Base-by-base conservation (phyloP, 2,797 vertebrate genomes). In the Microchirus variegatus region DNA sequence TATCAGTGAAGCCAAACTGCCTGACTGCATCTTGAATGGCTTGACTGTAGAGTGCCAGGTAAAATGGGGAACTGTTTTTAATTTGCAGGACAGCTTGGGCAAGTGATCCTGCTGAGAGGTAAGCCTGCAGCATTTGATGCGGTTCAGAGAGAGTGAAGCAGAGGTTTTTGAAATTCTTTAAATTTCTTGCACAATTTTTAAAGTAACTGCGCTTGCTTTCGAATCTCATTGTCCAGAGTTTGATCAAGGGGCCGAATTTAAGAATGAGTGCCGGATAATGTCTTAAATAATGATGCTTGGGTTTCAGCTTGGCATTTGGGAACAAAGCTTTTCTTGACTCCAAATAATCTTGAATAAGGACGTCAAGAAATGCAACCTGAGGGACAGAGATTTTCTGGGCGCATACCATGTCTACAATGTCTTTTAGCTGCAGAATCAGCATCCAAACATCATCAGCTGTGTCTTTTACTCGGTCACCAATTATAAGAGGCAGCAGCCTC, bases 401-500 rank as follows among this genome's bases (percentile, higher is more conserved):
- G 22, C 31, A 44, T 11, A 52, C 11, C 17, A 46, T 5, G 14
- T 59, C 43, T n/a, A 53, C 22, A 26, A 14, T 59, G 3, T 53
- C 43, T 53, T 54, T 48, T 1, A 60, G 44, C 2, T 59, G 55
- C 5, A 67, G 6, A 10, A 43, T 43, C 16, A 67, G 49, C 9
- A 48, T 37, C 51, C 22, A 49, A 0, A 54, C 50, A 14, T 63
- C 9, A 63, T 58, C 53, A 1, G 10, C 2, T 51, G 16, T n/a
- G 31, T 41, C 52, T 50, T 64, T 11, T 12, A 60, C 26, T 73
- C n/a, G 45, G 35, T 72, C 63, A 18, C 59, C 59, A 38, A 60
- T 52, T 16, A 64, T 47, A 3, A 77, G 35, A 43, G 57, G 53
- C 17, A 66, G 2, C 38, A 73, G 42, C 16, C 53, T 58, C 17